These are phyloP conservation scores for Stictocephala bisonia DNA, from an alignment of 2,888 invertebrate species.

Conservation along the genomic window DNA sequence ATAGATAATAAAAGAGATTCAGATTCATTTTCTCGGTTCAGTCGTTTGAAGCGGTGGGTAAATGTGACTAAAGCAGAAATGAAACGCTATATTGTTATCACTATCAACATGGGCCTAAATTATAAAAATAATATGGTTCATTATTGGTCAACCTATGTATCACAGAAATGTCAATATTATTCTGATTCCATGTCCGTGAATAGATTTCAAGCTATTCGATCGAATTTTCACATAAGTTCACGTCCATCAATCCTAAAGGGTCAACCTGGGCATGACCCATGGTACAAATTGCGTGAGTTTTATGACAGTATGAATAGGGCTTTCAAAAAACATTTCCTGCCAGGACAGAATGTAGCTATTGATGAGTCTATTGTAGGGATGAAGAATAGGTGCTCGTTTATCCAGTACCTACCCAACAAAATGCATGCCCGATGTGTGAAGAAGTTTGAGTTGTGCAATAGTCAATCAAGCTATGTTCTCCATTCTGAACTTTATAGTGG, in stretches of 20 bases:
- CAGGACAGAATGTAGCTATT: conserved; percentile 1
- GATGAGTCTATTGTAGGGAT: no score
- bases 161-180: neutral
- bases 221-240: conserved; percentile 14
- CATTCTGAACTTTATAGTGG: no score
- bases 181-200: neutral
- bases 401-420: no score
- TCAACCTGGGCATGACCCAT: conserved; percentile 31
- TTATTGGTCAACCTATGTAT: conserved; percentile 4
- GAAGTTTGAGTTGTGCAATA: no score
- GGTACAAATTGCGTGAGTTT: conserved; percentile 16
- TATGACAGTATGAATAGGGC: neutral
- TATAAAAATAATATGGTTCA: conserved; percentile 11
- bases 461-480: no score
- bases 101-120: conserved; percentile 26
- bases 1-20: neutral
- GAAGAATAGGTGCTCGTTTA: no score
- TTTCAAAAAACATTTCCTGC: conserved; percentile 17
- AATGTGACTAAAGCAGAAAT: neutral
- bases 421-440: no score
- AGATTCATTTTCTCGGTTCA: neutral
- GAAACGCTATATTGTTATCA: conserved; percentile 15
- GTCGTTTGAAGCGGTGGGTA: neutral
- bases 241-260: neutral
- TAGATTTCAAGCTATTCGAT: conserved; percentile 3